Percentiles rank a stretch among this genome's conserved stretches.
These are phyloP conservation scores for Podarcis siculus DNA, from an alignment of 2,797 vertebrate genomes.

Conservation along the genomic window DNA sequence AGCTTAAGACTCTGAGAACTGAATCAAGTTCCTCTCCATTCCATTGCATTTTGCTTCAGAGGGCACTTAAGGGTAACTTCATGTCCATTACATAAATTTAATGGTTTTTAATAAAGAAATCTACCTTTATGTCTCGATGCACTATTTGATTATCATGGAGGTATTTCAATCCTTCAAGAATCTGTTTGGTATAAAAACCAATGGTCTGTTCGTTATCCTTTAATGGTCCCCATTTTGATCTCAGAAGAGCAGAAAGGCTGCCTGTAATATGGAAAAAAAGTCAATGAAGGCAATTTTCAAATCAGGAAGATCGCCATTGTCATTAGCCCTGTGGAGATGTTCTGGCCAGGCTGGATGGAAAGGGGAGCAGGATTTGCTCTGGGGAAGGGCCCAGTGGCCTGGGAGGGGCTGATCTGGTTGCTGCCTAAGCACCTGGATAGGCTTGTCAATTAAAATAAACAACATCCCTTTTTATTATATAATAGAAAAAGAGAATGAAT, in stretches of 20 bases:
- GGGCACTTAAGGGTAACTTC: background rate
- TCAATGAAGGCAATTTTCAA: slow-evolving; percentile 21
- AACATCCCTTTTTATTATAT: background rate
- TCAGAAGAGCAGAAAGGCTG: slow-evolving; percentile 95
- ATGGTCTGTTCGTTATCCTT: slow-evolving; percentile 98
- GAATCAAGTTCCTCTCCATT: background rate
- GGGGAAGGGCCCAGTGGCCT: too few relatives aligned
- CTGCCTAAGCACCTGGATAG: too few relatives aligned
- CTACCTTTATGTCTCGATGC: slow-evolving; percentile 95
- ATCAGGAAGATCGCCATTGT: background rate
- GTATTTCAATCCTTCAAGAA: slow-evolving; percentile 97
- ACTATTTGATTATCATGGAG: slow-evolving; percentile 99
- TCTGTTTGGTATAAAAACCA: slow-evolving; percentile 98
- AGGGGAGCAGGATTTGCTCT: too few relatives aligned
- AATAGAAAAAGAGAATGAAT: background rate
- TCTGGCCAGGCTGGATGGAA: too few relatives aligned
- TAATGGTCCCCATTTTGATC: slow-evolving; percentile 98
- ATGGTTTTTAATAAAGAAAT: background rate
- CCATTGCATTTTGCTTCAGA: background rate
- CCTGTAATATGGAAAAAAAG: slow-evolving; percentile 75
- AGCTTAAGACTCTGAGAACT: background rate
- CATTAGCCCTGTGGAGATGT: background rate
- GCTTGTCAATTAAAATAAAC: too few relatives aligned
- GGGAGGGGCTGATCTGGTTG: too few relatives aligned
- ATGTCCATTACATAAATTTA: background rate